Percentiles rank a stretch among this genome's conserved stretches.
Evolutionary conservation across 2,113 vertebrate species (phyloP).

Genomic region (Anas platyrhynchos): DNA sequence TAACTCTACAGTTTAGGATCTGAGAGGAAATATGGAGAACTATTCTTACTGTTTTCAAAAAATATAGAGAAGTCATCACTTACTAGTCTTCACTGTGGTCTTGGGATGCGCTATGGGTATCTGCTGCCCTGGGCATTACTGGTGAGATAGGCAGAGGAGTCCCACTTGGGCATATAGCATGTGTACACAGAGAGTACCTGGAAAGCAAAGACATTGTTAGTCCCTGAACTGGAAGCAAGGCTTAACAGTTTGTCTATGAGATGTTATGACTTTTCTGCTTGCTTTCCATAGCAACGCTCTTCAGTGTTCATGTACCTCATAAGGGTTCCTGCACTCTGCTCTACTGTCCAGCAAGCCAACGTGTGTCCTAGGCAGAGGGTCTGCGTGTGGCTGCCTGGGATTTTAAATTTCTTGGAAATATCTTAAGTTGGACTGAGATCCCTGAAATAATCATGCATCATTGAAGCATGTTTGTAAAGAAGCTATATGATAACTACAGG

Average conservation of each 20-base stretch:
- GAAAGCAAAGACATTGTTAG: background rate
- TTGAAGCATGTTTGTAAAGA: background rate
- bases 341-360: background rate
- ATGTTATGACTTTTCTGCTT: background rate
- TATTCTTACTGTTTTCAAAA: background rate
- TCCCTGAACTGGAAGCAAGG: background rate
- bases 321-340: background rate
- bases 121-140: background rate
- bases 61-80: background rate
- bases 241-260: background rate
- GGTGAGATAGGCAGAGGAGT: background rate
- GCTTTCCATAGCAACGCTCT: background rate
- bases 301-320: fast-evolving
- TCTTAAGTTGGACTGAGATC: background rate
- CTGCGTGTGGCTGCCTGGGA: background rate
- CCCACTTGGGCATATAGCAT: background rate
- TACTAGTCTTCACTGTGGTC: background rate
- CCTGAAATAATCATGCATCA: background rate
- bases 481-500: background rate
- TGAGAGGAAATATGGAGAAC: background rate
- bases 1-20: background rate
- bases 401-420: background rate
- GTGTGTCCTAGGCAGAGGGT: background rate
- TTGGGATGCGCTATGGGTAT: background rate
- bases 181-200: background rate